These are phyloP conservation scores for Pogonognathellus flavescens DNA, from an alignment of 1,140 invertebrate genomes.

Conservation along the genomic window DNA sequence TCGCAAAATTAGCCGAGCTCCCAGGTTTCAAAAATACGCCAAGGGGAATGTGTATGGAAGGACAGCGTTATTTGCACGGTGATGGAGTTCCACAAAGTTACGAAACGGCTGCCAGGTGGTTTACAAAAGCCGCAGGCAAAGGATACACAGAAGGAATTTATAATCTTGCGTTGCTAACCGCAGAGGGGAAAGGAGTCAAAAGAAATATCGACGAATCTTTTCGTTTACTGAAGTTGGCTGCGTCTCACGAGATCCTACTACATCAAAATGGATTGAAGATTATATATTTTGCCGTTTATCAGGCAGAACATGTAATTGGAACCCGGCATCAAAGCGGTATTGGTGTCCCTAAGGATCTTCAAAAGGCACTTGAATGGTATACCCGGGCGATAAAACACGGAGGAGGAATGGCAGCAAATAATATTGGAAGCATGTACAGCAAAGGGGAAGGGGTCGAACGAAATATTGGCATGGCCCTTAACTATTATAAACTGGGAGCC, in stretches of 20 bases:
- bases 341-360: not conserved
- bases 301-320: slow-evolving; percentile 47
- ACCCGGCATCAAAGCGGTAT: slow-evolving; percentile 13
- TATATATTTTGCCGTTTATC: not conserved
- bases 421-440: slow-evolving; percentile 50
- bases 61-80: slow-evolving; percentile 36
- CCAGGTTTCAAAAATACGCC: not conserved
- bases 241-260: not conserved
- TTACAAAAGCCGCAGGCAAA: slow-evolving; percentile 30
- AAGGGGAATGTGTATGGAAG: slow-evolving; percentile 38
- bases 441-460: not conserved
- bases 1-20: not conserved
- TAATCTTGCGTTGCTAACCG: slow-evolving; percentile 51
- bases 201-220: not conserved
- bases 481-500: slow-evolving; percentile 57
- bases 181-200: slow-evolving; percentile 57
- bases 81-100: slow-evolving; percentile 8
- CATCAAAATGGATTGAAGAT: not conserved
- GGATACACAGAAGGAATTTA: slow-evolving; percentile 62
- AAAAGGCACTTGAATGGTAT: slow-evolving; percentile 54
- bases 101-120: slow-evolving; percentile 41
- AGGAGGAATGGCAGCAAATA: slow-evolving; percentile 40
- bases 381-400: slow-evolving; percentile 40
- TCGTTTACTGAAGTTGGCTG: slow-evolving; percentile 33
- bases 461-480: slow-evolving; percentile 40